A percentile compares a stretch with the other conserved stretches of the same genome.
Evolutionary conservation across 2,797 vertebrate genomes (phyloP).

Genomic region (Eidolon dupreanum): DNA sequence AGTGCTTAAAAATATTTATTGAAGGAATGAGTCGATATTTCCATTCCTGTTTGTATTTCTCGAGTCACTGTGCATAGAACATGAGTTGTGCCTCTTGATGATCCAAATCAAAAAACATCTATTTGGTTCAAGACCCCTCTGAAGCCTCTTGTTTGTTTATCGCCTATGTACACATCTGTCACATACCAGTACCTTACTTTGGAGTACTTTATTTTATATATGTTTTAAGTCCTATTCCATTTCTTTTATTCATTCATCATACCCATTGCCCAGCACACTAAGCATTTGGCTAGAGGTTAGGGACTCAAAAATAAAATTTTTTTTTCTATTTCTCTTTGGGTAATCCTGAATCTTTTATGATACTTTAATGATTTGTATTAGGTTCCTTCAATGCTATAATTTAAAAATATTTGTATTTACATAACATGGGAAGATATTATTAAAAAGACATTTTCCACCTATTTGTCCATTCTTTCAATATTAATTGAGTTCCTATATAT

Average conservation of each 20-base stretch:
- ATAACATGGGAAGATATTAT: neutral
- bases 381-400: neutral
- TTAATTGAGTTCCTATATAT: neutral
- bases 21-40: neutral
- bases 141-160: neutral
- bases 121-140: neutral
- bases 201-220: neutral
- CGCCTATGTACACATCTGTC: neutral
- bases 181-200: neutral
- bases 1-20: neutral
- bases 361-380: neutral
- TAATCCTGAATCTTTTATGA: neutral
- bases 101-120: neutral
- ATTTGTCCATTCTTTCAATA: neutral
- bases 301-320: neutral
- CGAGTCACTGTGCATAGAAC: neutral
- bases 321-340: neutral
- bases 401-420: neutral
- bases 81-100: neutral
- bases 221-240: neutral
- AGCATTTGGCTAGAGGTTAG: neutral
- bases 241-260: neutral
- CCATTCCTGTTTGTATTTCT: neutral
- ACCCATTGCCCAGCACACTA: neutral
- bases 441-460: neutral